These are phyloP conservation scores for Plecotus auritus DNA, from an alignment of 2,113 vertebrate species.

Conservation along the genomic window DNA sequence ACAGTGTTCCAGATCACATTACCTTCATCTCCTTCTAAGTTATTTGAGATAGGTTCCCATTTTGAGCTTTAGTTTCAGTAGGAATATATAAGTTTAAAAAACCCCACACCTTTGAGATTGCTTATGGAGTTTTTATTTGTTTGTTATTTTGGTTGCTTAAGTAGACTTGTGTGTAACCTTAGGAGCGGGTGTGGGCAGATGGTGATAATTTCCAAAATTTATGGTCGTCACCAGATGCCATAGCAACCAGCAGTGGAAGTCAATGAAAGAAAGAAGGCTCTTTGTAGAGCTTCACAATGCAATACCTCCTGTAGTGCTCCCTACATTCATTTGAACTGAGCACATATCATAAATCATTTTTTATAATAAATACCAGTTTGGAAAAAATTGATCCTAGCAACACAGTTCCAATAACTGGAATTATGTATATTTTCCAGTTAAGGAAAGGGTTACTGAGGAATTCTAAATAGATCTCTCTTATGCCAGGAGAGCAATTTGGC, in stretches of 20 bases:
- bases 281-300: constrained; percentile 51
- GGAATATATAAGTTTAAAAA: background rate
- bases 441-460: constrained; percentile 31
- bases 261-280: constrained; percentile 57
- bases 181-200: constrained; percentile 36
- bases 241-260: constrained; percentile 63
- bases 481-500: constrained; percentile 27
- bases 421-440: constrained; percentile 44
- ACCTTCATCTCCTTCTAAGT: background rate
- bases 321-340: constrained; percentile 56
- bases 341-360: constrained; percentile 72
- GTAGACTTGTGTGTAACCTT: background rate
- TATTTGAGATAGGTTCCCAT: background rate
- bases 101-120: background rate
- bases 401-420: constrained; percentile 23
- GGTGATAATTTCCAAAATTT: constrained; percentile 61
- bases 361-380: constrained; percentile 61
- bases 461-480: constrained; percentile 9
- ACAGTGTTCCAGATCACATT: background rate
- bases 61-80: background rate
- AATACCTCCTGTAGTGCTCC: constrained; percentile 45
- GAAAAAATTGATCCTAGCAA: constrained; percentile 63
- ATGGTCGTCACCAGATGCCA: constrained; percentile 55
- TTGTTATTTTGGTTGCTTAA: background rate
- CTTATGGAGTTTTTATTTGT: background rate